A percentile compares a stretch with the other conserved stretches of the same genome.
These are phyloP conservation scores for Steromphala cineraria DNA, from an alignment of 2,888 invertebrate species.

Conservation along the genomic window DNA sequence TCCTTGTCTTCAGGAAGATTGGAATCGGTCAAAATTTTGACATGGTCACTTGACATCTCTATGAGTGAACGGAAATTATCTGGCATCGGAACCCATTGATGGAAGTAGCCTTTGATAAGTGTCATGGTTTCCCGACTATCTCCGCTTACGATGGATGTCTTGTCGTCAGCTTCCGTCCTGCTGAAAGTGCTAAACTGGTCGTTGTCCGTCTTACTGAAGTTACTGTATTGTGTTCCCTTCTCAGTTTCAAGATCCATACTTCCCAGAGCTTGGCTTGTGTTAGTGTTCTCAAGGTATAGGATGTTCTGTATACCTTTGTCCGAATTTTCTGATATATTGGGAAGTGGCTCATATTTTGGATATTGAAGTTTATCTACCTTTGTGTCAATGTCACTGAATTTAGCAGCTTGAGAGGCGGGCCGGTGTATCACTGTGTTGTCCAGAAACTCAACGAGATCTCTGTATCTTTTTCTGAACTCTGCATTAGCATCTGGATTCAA, in stretches of 20 bases:
- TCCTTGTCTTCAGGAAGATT: slow-evolving; percentile 49
- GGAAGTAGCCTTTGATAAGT: slow-evolving; percentile 65
- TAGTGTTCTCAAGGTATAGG: slow-evolving; percentile 44
- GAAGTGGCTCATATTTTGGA: slow-evolving; percentile 61
- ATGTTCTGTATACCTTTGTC: slow-evolving; percentile 42
- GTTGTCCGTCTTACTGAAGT: background rate
- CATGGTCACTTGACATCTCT: slow-evolving; percentile 54
- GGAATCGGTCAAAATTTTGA: slow-evolving; percentile 50
- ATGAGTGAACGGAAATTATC: slow-evolving; percentile 56
- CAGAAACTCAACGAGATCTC: slow-evolving; percentile 66
- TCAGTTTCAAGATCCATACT: slow-evolving; percentile 35
- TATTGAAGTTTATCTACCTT: slow-evolving; percentile 36
- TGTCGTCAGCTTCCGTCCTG: slow-evolving; percentile 46
- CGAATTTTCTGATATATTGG: slow-evolving; percentile 45
- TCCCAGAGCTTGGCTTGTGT: slow-evolving; percentile 36
- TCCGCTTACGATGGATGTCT: slow-evolving; percentile 40
- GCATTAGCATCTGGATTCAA: slow-evolving; percentile 58
- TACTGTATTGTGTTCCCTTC: slow-evolving; percentile 33
- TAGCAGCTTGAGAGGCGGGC: slow-evolving; percentile 59
- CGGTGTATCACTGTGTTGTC: slow-evolving; percentile 71
- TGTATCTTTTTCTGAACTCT: slow-evolving; percentile 58
- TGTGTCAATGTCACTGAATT: slow-evolving; percentile 47
- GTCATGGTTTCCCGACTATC: slow-evolving; percentile 55
- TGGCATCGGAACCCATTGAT: slow-evolving; percentile 65
- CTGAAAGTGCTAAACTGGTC: background rate